These are phyloP conservation scores for Diploscapter pachys DNA, from an alignment of 1,140 invertebrate genomes.

Conservation along the genomic window DNA sequence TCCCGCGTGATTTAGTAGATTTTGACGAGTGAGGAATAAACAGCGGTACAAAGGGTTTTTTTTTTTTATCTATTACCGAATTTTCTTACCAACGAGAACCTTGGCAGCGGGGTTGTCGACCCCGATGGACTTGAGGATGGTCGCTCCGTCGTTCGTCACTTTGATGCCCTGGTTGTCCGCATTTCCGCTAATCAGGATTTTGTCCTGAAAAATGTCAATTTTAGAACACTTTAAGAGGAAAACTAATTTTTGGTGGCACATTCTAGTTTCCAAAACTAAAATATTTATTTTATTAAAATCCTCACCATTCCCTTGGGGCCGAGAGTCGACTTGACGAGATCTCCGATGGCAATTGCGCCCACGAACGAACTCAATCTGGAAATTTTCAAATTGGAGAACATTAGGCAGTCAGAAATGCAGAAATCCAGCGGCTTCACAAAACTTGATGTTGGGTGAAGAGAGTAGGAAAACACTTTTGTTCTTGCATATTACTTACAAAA, in stretches of 20 bases:
- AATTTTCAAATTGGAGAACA: too few species aligned
- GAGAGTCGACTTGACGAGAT: constrained; percentile 93
- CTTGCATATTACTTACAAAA: too few species aligned
- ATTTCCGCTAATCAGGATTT: constrained; percentile 85
- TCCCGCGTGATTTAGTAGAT: too few species aligned
- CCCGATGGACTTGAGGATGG: constrained; percentile 90
- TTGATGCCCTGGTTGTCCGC: constrained; percentile 78
- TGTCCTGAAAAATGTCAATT: constrained; percentile 68
- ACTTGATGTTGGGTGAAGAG: too few species aligned
- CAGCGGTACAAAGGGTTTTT: neutral
- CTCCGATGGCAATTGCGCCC: constrained; percentile 95
- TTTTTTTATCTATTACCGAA: neutral
- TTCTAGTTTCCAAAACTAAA: neutral
- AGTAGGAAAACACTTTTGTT: too few species aligned
- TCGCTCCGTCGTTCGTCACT: constrained; percentile 98
- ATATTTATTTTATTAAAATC: neutral
- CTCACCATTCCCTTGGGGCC: constrained; percentile 94
- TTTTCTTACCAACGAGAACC: constrained; percentile 75
- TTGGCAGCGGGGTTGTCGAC: constrained; percentile 99
- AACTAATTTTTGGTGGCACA: neutral
- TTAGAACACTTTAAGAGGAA: constrained; percentile 1
- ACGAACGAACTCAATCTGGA: constrained; percentile 82
- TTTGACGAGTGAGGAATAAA: too few species aligned
- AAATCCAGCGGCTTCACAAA: too few species aligned
- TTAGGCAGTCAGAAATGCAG: too few species aligned